A percentile compares a stretch with the other conserved stretches of the same genome.
Evolutionary conservation across 2,888 invertebrate species (phyloP).

Genomic region (Cryptocephalus moraei): DNA sequence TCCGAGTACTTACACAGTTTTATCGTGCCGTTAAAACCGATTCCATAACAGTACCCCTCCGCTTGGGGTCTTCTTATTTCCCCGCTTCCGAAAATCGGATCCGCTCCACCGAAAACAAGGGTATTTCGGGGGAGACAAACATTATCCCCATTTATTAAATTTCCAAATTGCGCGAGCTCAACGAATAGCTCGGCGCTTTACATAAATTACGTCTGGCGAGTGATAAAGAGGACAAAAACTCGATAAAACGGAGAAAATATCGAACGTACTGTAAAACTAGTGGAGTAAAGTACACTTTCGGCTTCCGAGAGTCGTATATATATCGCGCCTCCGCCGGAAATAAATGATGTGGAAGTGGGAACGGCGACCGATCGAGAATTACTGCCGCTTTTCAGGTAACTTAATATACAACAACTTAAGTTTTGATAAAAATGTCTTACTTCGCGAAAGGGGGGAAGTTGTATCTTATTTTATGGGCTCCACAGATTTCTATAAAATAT

Average conservation of each 20-base stretch:
- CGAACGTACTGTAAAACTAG: constrained; percentile 5
- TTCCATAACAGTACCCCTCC: no score
- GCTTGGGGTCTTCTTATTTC: no score
- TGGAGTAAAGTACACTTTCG: no score
- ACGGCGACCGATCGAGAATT: constrained; percentile 20
- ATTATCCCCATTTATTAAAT: constrained; percentile 15
- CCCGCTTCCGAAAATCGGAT: no score
- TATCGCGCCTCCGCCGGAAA: constrained; percentile 7
- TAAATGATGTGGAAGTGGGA: constrained; percentile 18
- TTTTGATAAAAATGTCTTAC: constrained; percentile 14
- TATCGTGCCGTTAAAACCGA: no score
- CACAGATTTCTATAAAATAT: no score
- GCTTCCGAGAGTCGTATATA: no score
- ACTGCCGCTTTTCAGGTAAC: constrained; percentile 5
- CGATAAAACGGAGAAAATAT: constrained; percentile 16
- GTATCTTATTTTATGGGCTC: no score
- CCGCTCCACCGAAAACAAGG: no score
- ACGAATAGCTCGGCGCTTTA: constrained; percentile 11
- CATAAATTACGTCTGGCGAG: constrained; percentile 16
- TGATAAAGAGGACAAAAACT: constrained; percentile 13
- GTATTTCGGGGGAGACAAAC: background rate
- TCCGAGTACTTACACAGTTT: no score
- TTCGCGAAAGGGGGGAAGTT: constrained; percentile 1
- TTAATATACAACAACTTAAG: constrained; percentile 12
- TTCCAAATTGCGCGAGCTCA: constrained; percentile 12